Conservation (phyloP, 1,140 invertebrate genomes). For the Nilaparvata lugens region DNA sequence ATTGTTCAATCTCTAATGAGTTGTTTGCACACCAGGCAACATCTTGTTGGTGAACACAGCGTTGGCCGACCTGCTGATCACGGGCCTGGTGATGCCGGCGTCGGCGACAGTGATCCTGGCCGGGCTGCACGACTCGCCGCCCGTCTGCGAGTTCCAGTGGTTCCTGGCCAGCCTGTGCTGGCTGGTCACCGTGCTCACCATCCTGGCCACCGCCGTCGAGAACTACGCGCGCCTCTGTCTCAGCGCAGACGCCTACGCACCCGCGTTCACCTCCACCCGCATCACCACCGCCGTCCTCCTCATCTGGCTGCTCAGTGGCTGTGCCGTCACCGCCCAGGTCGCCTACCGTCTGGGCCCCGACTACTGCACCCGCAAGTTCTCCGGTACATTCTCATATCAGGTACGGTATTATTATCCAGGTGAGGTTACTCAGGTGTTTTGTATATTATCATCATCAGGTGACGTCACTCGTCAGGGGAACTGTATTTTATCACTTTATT, state of each 20-base stretch:
- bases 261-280: conserved; percentile 37
- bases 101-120: conserved; percentile 59
- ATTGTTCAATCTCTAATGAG: neutral
- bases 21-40: conserved; percentile 47
- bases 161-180: conserved; percentile 52
- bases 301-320: conserved; percentile 41
- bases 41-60: conserved; percentile 65
- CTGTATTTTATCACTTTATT: too few relatives aligned
- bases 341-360: conserved; percentile 43
- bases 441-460: too few relatives aligned
- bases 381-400: conserved; percentile 35
- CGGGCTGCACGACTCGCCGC: conserved; percentile 47
- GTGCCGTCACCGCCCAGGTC: conserved; percentile 39
- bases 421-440: too few relatives aligned
- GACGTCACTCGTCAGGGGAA: too few relatives aligned
- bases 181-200: conserved; percentile 52
- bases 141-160: conserved; percentile 51
- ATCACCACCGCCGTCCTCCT: conserved; percentile 41
- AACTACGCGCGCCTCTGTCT: conserved; percentile 49
- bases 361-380: conserved; percentile 44
- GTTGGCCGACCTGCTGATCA: conserved; percentile 62
- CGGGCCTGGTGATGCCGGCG: conserved; percentile 57
- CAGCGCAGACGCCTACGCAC: conserved; percentile 39
- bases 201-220: conserved; percentile 51
- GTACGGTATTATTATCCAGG: too few relatives aligned